Base-by-base conservation (phyloP, 23 tunicate genomes). In the Trididemnum clinides region DNA sequence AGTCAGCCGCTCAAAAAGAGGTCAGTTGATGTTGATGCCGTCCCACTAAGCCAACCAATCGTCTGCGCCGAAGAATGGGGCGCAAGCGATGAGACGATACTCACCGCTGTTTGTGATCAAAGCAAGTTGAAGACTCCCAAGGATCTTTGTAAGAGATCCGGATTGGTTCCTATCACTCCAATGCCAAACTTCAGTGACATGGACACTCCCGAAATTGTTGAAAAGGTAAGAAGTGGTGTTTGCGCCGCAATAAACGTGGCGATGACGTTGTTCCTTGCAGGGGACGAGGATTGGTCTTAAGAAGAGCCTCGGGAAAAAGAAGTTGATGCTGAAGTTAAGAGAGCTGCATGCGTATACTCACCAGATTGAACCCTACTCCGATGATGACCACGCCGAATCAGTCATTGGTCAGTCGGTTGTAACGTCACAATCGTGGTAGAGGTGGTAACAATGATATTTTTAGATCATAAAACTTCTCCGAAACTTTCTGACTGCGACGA, bases 141-240 rank as follows among this genome's bases (percentile, higher is more conserved):
- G 6, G 38, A 15, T 15, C 10, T 10, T 10, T 10, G 54, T 10
- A 71, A 22, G 70, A 30, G 4, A n/a, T 3, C 18, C 4, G 37
- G 72, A 1, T 22, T 12, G 31, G 88, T 85, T 23, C 88, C 88
- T 6, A 71, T 85, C 72, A 85, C 88, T 5, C 88, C 88, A 20
- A 75, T 75, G 88, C 82, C 82, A 0, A 74, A 85, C 38, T 75
- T 71, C 62, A 85, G 88, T 82, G 88, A 74, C 74, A 74, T 85
- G 88, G 88, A 85, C 26, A 85, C 88, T 5, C 88, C 88, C 22
- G 82, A 74, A 1, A 58, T 85, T 5, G 25, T 85, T 4, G 34
- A 37, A 15, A 33, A 38, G 88, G 88, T 85, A 12, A 38, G 64
- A 35, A 6, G 7, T 28, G 15, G 70, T 21, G 23, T n/a, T n/a